Conservation (phyloP, 2,888 invertebrate genomes). For the Idaea straminata region DNA sequence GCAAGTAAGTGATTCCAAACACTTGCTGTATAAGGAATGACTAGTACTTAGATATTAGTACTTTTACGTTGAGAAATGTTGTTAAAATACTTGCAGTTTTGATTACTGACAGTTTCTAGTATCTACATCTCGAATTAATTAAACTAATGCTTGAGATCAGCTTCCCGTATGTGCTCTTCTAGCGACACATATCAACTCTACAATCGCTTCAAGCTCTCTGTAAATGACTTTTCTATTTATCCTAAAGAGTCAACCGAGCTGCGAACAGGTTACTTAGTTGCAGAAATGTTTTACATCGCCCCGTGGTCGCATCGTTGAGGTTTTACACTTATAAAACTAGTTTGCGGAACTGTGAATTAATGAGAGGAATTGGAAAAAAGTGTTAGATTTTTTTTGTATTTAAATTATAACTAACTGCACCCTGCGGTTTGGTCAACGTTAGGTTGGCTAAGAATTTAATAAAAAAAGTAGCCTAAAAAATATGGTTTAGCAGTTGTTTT, state of each 20-base stretch:
- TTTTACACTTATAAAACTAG: neutral
- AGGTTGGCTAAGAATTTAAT: no score
- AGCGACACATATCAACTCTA: slow-evolving; percentile 31
- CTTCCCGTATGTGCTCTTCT: slow-evolving; percentile 22
- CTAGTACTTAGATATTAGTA: no score
- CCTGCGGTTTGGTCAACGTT: no score
- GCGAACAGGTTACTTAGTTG: slow-evolving; percentile 37
- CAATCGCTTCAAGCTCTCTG: slow-evolving; percentile 38
- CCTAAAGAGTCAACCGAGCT: slow-evolving; percentile 45
- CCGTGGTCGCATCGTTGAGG: neutral
- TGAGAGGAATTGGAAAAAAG: neutral
- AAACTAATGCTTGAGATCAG: neutral
- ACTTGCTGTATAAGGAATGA: no score
- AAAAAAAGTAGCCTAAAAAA: no score
- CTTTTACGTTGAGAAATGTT: no score
- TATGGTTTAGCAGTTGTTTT: no score
- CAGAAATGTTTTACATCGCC: slow-evolving; percentile 30
- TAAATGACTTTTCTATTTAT: slow-evolving; percentile 55
- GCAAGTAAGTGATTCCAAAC: no score
- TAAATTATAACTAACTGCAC: no score
- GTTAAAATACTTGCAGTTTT: no score
- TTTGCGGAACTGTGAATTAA: slow-evolving; percentile 3
- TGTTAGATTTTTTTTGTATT: no score
- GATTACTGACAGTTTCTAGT: no score
- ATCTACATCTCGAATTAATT: neutral